Evolutionary conservation across 2,797 vertebrate species (phyloP).

Genomic region (Microcaecilia unicolor): DNA sequence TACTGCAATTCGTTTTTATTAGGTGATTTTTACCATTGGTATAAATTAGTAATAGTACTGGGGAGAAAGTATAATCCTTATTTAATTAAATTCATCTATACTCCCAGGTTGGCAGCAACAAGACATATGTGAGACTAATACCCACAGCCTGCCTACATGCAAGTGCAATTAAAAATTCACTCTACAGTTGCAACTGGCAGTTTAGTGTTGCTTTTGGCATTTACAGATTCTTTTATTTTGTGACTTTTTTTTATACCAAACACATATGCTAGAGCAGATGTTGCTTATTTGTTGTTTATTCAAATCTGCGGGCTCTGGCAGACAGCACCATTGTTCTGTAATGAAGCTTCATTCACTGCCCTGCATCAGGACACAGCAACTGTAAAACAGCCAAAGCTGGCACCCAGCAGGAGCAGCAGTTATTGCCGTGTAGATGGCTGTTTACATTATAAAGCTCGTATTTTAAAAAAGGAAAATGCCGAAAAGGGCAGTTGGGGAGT

Average conservation of each 20-base stretch:
- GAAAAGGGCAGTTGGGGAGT: conserved; percentile 17
- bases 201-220: conserved; percentile 78
- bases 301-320: conserved; percentile 73
- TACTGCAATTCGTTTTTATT: conserved; percentile 63
- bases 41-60: conserved; percentile 78
- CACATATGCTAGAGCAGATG: conserved; percentile 77
- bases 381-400: conserved; percentile 40
- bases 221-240: conserved; percentile 79
- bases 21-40: conserved; percentile 70
- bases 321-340: conserved; percentile 68
- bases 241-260: conserved; percentile 62
- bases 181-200: conserved; percentile 70
- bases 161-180: conserved; percentile 75
- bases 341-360: conserved; percentile 65
- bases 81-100: conserved; percentile 80
- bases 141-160: conserved; percentile 67
- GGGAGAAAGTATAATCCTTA: conserved; percentile 74
- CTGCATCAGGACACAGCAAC: conserved; percentile 57
- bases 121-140: conserved; percentile 77
- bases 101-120: conserved; percentile 73
- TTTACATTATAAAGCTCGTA: conserved; percentile 37
- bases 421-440: conserved; percentile 49
- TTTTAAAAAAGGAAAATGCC: conserved; percentile 17
- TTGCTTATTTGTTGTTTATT: conserved; percentile 78
- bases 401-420: conserved; percentile 47